Evolutionary conservation across 2,888 invertebrate genomes (phyloP), one percentile per base, ranked within the genome.

Genomic region (Geotrupes spiniger): DNA sequence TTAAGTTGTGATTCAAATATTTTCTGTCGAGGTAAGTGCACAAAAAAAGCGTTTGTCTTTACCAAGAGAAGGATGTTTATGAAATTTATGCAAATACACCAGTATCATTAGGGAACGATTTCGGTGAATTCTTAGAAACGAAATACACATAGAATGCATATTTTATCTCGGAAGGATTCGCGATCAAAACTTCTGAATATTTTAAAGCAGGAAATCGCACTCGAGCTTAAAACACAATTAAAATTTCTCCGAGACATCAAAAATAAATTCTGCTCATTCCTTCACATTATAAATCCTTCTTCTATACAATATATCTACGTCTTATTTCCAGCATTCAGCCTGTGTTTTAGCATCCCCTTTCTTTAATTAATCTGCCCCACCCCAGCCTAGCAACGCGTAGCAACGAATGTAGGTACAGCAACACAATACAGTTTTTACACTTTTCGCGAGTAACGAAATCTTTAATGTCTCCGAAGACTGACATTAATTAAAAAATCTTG

Each of bases 401-500:
- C 68, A 71, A 71, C 70, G 70, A 70, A 70, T 69, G 66, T 69
- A 46, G 63, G 68, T 68, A 70, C 69, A 70, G 69, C 66, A 65
- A 68, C 66, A 71, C 70, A 70, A 69, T 70, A 68, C 71, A 71
- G 69, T 71, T 70, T 70, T 70, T 71, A 65, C 66, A 69, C 66
- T 69, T 70, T 69, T 67, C 21, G 63, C 58, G 61, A 53, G 54
- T 59, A 53, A 61, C 61, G 56, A 62, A 62, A 64, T 64, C 65
- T 64, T 64, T 66, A 66, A 68, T 66, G 69, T 69, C 66, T 70
- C 64, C 65, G 65, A 66, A 64, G 69, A 63, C 70, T 70, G 71
- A 71, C 69, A 69, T 68, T 71, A 71, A 71, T 71, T 71, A 71
- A 71, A 71, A 71, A 71, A 71, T 70, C 70, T 69, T 68, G 71